These are phyloP conservation scores for Ichneumoninae sp. DNA, from an alignment of 2,888 invertebrate genomes.

Conservation along the genomic window DNA sequence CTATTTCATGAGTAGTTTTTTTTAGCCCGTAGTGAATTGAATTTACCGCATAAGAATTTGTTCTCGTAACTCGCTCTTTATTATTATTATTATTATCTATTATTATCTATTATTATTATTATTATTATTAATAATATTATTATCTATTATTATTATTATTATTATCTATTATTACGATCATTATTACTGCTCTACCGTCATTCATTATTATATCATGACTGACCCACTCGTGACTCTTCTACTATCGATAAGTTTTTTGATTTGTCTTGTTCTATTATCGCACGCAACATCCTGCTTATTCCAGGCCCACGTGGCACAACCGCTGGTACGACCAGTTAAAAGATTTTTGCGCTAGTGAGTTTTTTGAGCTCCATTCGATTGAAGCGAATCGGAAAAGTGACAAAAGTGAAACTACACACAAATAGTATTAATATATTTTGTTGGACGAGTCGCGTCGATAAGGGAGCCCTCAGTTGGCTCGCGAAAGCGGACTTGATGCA, in stretches of 20 bases:
- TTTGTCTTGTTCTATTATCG: conserved; percentile 31
- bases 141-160: conserved; percentile 52
- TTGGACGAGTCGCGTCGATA: conserved; percentile 68
- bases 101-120: conserved; percentile 61
- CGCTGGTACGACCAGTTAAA: conserved; percentile 38
- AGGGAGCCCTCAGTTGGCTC: conserved; percentile 1
- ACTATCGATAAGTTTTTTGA: conserved; percentile 53
- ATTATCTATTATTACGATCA: conserved; percentile 69
- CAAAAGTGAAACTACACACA: conserved; percentile 61
- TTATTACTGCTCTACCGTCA: conserved; percentile 45
- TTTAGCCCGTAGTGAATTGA: conserved; percentile 71
- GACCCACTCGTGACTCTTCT: conserved; percentile 53
- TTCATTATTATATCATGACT: conserved; percentile 54
- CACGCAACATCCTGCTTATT: conserved; percentile 53
- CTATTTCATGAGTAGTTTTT: conserved; percentile 62
- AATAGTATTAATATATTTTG: conserved; percentile 83
- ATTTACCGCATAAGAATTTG: conserved; percentile 71
- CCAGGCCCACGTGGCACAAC: conserved; percentile 18
- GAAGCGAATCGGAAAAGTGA: conserved; percentile 50
- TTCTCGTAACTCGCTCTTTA: conserved; percentile 71
- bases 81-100: conserved; percentile 55
- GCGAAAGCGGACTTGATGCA: conserved; percentile 76
- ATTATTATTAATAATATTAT: conserved; percentile 40
- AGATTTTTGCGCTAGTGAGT: conserved; percentile 20
- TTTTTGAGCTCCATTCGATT: conserved; percentile 37